Percentiles rank a stretch among this genome's conserved stretches.
These are phyloP conservation scores for Aphaenogaster ashmeadi DNA, from an alignment of 1,140 invertebrate species.

Conservation along the genomic window DNA sequence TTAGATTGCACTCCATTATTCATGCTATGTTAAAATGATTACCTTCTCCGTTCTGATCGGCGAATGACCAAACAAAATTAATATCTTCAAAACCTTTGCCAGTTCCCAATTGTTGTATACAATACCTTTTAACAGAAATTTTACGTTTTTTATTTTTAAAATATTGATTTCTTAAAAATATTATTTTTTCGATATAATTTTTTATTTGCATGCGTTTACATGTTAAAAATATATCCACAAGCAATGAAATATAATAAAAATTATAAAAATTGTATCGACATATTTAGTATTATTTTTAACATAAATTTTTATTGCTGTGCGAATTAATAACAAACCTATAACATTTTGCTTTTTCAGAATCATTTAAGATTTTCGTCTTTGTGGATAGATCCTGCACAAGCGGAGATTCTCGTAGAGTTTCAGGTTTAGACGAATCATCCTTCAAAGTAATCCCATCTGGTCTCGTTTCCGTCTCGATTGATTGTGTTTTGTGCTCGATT, in stretches of 20 bases:
- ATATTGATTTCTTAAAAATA: not conserved
- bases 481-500: not conserved
- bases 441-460: not conserved
- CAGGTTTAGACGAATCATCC: not conserved
- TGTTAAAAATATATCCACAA: not conserved
- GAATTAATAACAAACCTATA: constrained; percentile 39
- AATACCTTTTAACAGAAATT: constrained; percentile 70
- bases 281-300: not conserved
- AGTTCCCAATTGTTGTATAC: constrained; percentile 38
- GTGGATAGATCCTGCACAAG: not conserved
- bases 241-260: not conserved
- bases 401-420: not conserved
- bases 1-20: not conserved
- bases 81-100: constrained; percentile 32
- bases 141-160: constrained; percentile 2
- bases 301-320: not conserved
- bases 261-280: not conserved
- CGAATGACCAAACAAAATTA: constrained; percentile 57
- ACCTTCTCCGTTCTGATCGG: constrained; percentile 21
- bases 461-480: constrained; percentile 5
- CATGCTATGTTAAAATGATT: not conserved
- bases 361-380: not conserved
- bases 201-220: not conserved
- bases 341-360: constrained; percentile 3
- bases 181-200: not conserved